Percentiles rank a stretch among this genome's conserved stretches.
Conservation (phyloP, 2,113 vertebrate species). For the Falco punctatus region DNA sequence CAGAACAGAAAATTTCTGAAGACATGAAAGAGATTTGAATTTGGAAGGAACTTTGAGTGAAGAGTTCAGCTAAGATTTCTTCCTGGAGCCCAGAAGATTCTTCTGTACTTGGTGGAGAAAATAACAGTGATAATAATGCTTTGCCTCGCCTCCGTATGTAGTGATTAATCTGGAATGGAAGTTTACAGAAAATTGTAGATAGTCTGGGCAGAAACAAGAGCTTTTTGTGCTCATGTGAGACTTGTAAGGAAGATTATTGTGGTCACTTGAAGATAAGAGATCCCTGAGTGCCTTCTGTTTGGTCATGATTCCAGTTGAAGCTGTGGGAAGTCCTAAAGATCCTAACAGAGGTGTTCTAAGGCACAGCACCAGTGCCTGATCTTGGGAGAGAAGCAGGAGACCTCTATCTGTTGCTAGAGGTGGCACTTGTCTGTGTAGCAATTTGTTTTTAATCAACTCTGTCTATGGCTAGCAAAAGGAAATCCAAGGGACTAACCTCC, state of each 20-base stretch:
- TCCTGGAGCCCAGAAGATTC: neutral
- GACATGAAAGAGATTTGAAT: neutral
- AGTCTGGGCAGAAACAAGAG: neutral
- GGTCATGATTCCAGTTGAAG: neutral
- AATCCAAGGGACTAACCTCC: neutral
- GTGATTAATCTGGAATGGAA: neutral
- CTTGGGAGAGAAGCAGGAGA: neutral
- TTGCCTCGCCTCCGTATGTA: neutral
- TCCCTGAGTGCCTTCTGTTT: neutral
- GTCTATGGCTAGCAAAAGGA: neutral
- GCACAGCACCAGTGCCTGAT: neutral
- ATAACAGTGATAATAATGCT: neutral
- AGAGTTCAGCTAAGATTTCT: neutral
- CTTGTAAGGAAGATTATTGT: neutral
- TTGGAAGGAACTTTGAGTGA: neutral
- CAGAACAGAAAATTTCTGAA: neutral
- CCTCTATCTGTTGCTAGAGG: neutral
- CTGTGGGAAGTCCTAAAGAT: neutral
- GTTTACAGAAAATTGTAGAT: neutral
- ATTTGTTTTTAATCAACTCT: neutral
- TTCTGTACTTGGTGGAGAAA: neutral
- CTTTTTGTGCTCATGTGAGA: neutral
- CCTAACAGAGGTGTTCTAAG: neutral
- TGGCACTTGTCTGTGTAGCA: neutral
- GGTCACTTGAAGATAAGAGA: neutral